Evolutionary conservation across 2,113 vertebrate species (phyloP).

Genomic region (Megaceryle torquata): DNA sequence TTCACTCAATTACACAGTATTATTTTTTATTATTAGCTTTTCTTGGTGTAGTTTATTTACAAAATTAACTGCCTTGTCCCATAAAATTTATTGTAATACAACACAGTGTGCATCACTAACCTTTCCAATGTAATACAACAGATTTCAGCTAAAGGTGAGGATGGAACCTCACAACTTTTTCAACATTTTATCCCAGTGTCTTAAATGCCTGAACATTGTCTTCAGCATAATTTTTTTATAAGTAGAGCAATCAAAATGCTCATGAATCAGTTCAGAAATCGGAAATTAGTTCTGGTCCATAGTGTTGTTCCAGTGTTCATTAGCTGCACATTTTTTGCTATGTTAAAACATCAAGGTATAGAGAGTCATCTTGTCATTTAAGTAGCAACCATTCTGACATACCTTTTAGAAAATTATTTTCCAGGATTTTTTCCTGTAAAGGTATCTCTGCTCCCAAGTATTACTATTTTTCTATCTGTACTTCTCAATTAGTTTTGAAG

Average conservation of each 20-base stretch:
- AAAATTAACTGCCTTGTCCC: neutral
- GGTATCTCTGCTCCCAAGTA: neutral
- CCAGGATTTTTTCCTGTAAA: neutral
- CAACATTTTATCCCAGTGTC: neutral
- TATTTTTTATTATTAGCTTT: neutral
- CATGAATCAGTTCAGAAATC: neutral
- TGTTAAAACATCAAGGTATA: neutral
- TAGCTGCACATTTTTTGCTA: neutral
- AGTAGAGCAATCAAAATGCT: neutral
- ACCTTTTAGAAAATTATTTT: neutral
- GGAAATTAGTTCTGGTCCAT: neutral
- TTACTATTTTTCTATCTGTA: neutral
- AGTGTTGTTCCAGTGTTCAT: neutral
- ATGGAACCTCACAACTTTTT: neutral
- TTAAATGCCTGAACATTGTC: neutral
- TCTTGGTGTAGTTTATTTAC: neutral
- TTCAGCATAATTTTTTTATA: neutral
- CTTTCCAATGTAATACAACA: neutral
- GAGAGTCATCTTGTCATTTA: neutral
- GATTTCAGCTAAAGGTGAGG: neutral
- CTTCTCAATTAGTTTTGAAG: slow-evolving; percentile 38
- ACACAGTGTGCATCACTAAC: neutral
- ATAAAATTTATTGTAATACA: neutral
- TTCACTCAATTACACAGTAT: neutral
- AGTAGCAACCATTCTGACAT: neutral